A percentile compares a stretch with the other conserved stretches of the same genome.
Conservation (phyloP, 1,140 invertebrate species). For the Cardiocondyla obscurior region DNA sequence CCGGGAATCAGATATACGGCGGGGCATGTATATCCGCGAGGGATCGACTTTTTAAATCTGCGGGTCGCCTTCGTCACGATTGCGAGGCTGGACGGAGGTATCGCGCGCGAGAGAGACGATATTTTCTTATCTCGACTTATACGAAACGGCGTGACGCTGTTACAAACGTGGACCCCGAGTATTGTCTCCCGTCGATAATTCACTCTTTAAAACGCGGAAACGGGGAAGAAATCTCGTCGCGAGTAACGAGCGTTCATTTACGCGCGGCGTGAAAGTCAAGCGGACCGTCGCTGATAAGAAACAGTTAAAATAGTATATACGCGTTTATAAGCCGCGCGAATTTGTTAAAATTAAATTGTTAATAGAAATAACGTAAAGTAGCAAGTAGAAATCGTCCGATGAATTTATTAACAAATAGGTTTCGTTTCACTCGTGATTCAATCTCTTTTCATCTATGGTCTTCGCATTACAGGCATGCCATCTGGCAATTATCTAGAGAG, state of each 20-base stretch:
- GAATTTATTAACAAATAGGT: no score
- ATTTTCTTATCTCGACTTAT: constrained; percentile 11
- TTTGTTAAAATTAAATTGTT: no score
- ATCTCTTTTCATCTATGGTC: no score
- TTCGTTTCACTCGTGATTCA: no score
- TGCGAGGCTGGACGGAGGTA: no score
- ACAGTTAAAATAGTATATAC: no score
- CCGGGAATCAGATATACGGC: background rate
- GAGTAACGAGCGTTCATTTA: constrained; percentile 43
- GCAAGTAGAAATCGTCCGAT: no score
- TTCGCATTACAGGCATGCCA: no score
- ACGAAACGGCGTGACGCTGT: background rate
- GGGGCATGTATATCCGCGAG: background rate
- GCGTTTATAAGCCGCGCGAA: no score
- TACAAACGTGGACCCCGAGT: background rate
- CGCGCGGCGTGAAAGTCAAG: background rate
- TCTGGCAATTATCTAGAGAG: no score
- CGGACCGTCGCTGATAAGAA: no score
- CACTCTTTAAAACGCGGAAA: constrained; percentile 10
- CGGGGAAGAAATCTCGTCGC: constrained; percentile 44
- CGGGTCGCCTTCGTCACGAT: background rate
- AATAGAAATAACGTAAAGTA: no score
- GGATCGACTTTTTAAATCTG: background rate
- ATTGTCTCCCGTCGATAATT: constrained; percentile 44
- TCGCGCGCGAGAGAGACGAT: background rate